phyloP scores from a whole-genome alignment of 2,113 vertebrate species.

The Rhinolophus ferrumequinum region DNA sequence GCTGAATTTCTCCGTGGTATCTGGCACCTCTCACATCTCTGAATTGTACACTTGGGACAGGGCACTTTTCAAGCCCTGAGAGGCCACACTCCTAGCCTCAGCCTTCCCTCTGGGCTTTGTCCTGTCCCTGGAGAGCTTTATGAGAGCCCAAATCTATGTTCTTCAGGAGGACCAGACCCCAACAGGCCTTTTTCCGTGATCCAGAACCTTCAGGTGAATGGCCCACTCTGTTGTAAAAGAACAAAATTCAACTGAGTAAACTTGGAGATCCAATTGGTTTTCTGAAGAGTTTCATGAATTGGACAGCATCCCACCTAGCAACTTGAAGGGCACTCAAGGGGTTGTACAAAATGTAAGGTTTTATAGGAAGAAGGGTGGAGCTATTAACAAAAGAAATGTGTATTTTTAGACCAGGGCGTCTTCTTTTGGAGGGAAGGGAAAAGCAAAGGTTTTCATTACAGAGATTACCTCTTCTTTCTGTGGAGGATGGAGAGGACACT shows the following conservation, averaged over 20 bases:
- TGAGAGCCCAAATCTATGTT: not conserved
- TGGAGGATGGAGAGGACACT: not conserved
- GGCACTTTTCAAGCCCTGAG: fast-evolving
- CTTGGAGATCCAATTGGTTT: not conserved
- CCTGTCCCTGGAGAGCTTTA: not conserved
- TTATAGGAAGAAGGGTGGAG: not conserved
- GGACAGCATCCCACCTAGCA: too few relatives aligned
- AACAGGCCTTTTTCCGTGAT: not conserved
- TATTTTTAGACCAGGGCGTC: not conserved
- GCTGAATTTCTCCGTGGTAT: not conserved
- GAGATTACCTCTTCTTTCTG: not conserved
- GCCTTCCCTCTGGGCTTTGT: not conserved
- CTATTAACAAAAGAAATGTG: not conserved
- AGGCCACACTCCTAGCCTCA: not conserved
- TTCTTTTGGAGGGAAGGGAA: not conserved
- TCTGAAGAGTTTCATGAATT: not conserved
- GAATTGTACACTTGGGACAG: not conserved
- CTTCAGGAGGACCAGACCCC: not conserved
- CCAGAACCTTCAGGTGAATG: not conserved
- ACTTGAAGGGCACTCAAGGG: too few relatives aligned
- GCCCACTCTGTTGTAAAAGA: not conserved
- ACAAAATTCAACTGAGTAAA: not conserved
- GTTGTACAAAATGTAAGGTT: not conserved
- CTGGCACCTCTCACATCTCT: not conserved
- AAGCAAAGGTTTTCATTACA: not conserved